These are phyloP conservation scores for Erinaceus europaeus DNA, from an alignment of 2,113 vertebrate species.

Conservation along the genomic window DNA sequence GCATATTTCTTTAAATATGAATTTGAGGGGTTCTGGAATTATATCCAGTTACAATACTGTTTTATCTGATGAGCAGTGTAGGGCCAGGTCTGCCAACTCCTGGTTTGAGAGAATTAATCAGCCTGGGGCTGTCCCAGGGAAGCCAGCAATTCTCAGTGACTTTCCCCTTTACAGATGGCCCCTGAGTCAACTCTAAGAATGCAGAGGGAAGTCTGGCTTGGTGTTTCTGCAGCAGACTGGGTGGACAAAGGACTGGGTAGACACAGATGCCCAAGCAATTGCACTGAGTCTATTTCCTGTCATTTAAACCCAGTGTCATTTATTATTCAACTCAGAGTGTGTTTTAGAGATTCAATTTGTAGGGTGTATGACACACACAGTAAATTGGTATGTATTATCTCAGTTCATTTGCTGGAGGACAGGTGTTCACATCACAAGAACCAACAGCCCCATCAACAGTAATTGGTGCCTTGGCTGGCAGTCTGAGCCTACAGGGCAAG, in stretches of 20 bases:
- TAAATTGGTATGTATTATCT: constrained; percentile 68
- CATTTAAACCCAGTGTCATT: constrained; percentile 65
- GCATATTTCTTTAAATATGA: neutral
- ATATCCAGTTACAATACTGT: neutral
- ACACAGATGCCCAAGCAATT: constrained; percentile 69
- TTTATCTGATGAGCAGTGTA: neutral
- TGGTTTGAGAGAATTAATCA: constrained; percentile 27
- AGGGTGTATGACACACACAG: constrained; percentile 64
- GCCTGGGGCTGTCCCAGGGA: constrained; percentile 44
- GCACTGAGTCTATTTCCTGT: constrained; percentile 66
- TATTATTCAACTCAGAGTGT: constrained; percentile 67
- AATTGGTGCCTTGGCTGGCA: constrained; percentile 71
- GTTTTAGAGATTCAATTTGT: constrained; percentile 69
- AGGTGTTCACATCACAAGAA: constrained; percentile 71
- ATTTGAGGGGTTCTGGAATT: neutral
- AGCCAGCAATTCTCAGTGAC: constrained; percentile 48
- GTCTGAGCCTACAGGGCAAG: constrained; percentile 69
- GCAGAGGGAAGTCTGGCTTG: constrained; percentile 42
- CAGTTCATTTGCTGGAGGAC: constrained; percentile 72
- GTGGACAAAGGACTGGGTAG: constrained; percentile 67
- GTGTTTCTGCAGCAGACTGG: constrained; percentile 24
- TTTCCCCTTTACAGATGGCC: constrained; percentile 55
- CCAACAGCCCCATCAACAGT: constrained; percentile 58
- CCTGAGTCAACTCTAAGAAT: constrained; percentile 31
- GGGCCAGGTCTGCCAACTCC: constrained; percentile 18